These are phyloP conservation scores for Leptatherina wallacei DNA, from an alignment of 2,797 vertebrate genomes.

Conservation along the genomic window DNA sequence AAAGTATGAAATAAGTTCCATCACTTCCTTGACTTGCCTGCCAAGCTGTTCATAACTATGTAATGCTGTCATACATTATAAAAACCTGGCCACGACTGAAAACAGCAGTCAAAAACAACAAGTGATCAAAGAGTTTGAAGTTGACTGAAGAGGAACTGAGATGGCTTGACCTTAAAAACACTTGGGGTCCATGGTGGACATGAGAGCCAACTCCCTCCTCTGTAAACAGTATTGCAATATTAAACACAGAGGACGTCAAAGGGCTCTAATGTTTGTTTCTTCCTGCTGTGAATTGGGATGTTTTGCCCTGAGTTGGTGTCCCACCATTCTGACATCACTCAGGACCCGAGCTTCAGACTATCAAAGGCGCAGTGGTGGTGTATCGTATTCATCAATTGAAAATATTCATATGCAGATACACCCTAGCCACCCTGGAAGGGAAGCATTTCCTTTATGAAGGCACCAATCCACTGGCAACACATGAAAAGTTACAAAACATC, in stretches of 20 bases:
- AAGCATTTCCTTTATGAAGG: slow-evolving; percentile 71
- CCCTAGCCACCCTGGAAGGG: slow-evolving; percentile 71
- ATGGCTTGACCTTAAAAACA: slow-evolving; percentile 85
- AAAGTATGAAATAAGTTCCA: slow-evolving; percentile 69
- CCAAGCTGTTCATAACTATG: slow-evolving; percentile 80
- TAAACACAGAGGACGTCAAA: slow-evolving; percentile 76
- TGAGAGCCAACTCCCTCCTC: slow-evolving; percentile 61
- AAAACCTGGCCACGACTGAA: slow-evolving; percentile 74
- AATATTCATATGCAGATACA: slow-evolving; percentile 83
- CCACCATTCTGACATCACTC: slow-evolving; percentile 82
- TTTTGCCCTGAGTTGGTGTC: slow-evolving; percentile 75
- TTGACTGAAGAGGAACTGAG: slow-evolving; percentile 71
- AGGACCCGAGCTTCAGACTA: slow-evolving; percentile 74
- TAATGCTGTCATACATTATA: slow-evolving; percentile 80
- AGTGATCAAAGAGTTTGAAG: slow-evolving; percentile 75
- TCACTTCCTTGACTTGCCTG: slow-evolving; percentile 58
- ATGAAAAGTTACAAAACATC: slow-evolving; percentile 85
- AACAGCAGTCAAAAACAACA: slow-evolving; percentile 79
- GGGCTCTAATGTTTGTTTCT: slow-evolving; percentile 73
- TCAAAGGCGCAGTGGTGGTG: slow-evolving; percentile 75
- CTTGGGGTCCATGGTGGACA: slow-evolving; percentile 62
- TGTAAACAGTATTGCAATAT: slow-evolving; percentile 86
- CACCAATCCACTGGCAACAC: slow-evolving; percentile 79
- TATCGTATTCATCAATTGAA: slow-evolving; percentile 86
- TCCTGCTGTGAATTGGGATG: slow-evolving; percentile 73